Evolutionary conservation across 1,140 invertebrate genomes (phyloP).

Genomic region (Calycopis cecrops): DNA sequence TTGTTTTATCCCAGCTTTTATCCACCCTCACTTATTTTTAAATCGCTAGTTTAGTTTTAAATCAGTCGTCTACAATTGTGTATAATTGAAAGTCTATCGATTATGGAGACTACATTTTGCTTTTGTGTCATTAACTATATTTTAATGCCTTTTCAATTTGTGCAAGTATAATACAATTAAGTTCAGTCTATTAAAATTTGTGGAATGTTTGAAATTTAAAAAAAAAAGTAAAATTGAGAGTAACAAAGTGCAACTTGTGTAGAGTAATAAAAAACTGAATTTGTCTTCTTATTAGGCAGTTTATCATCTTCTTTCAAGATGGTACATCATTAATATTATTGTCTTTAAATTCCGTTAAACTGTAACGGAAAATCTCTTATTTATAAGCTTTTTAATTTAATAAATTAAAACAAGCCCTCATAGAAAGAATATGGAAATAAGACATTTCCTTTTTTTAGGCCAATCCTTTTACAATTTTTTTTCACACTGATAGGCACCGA

Average conservation of each 20-base stretch:
- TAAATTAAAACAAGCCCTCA: no score
- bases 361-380: no score
- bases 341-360: no score
- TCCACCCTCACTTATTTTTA: constrained; percentile 3
- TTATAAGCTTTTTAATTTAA: no score
- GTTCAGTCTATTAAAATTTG: constrained; percentile 2
- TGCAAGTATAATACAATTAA: background rate
- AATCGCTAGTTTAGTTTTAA: constrained; percentile 1
- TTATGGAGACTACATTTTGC: background rate
- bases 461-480: no score
- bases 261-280: no score
- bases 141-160: constrained; percentile 1
- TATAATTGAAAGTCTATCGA: background rate
- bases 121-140: background rate
- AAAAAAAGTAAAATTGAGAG: background rate
- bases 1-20: background rate
- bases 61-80: background rate
- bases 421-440: no score
- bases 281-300: no score
- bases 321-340: no score
- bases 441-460: no score
- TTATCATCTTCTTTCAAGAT: background rate
- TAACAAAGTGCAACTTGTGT: no score
- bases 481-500: no score
- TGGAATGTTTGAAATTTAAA: constrained; percentile 4